These are phyloP conservation scores for Ctenoplectra terminalis DNA, from an alignment of 1,140 invertebrate genomes.

Conservation along the genomic window DNA sequence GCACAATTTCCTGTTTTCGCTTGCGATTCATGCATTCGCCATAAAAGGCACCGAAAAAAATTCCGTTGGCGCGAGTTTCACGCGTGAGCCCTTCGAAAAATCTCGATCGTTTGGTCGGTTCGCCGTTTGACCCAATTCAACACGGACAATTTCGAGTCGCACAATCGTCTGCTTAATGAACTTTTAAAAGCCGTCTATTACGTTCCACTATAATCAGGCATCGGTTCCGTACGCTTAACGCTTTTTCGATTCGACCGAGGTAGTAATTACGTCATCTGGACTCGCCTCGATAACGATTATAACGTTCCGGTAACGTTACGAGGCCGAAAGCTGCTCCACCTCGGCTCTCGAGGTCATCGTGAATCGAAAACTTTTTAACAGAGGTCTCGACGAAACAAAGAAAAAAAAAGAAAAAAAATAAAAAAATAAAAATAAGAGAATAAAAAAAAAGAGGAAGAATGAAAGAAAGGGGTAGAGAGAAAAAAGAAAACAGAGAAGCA, in stretches of 20 bases:
- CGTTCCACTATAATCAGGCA: constrained; percentile 43
- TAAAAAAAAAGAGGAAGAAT: background rate
- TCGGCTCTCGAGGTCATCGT: background rate
- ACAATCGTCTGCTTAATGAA: constrained; percentile 46
- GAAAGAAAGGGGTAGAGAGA: background rate
- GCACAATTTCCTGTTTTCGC: constrained; percentile 4
- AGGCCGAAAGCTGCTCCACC: background rate
- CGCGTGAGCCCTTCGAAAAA: constrained; percentile 9
- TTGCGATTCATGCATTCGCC: constrained; percentile 6
- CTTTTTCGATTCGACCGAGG: constrained; percentile 33
- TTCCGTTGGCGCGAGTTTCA: background rate
- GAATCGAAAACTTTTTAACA: constrained; percentile 27
- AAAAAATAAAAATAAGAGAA: background rate
- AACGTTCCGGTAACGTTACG: constrained; percentile 34
- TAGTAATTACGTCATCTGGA: constrained; percentile 41
- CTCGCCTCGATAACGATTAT: constrained; percentile 30
- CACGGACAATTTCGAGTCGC: constrained; percentile 22
- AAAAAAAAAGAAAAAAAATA: background rate
- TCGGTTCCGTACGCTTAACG: constrained; percentile 36
- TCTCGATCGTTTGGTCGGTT: background rate
- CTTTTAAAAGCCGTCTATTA: constrained; percentile 53
- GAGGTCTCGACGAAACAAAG: background rate
- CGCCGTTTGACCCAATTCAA: constrained; percentile 35
- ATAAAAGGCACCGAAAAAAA: constrained; percentile 21
- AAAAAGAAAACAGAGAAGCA: too few relatives aligned